Percentiles rank a stretch among this genome's conserved stretches.
Conservation (phyloP, 2,888 invertebrate species). For the Pomacea canaliculata region DNA sequence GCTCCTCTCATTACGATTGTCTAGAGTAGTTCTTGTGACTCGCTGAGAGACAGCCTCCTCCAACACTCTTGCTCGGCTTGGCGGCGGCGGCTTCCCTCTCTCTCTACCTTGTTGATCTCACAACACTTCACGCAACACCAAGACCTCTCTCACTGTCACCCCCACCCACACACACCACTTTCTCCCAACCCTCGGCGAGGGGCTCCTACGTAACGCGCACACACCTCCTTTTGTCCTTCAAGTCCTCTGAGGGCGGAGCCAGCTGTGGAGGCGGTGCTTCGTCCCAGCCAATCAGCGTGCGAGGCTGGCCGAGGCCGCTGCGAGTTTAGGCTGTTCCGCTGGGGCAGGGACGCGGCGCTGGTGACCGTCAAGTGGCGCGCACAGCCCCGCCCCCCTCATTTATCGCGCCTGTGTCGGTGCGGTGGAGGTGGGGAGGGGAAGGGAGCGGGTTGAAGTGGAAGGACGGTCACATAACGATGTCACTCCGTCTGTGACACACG, state of each 20-base stretch:
- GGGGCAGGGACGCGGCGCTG: slow-evolving; percentile 5
- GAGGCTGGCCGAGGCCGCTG: background rate
- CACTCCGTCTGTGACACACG: background rate
- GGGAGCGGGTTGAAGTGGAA: background rate
- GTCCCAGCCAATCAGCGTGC: slow-evolving; percentile 13
- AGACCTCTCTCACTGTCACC: background rate
- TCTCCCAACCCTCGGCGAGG: background rate
- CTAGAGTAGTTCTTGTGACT: slow-evolving; percentile 1
- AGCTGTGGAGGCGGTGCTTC: background rate
- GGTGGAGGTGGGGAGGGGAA: background rate
- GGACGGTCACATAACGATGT: background rate
- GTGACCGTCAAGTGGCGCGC: slow-evolving; percentile 22
- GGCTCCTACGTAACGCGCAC: too few species aligned
- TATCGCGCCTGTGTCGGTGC: background rate
- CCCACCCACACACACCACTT: background rate
- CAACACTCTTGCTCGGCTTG: slow-evolving; percentile 4
- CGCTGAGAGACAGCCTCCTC: slow-evolving; percentile 9
- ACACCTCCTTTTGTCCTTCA: slow-evolving; percentile 18
- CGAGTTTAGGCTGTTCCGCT: slow-evolving; percentile 1
- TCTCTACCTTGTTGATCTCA: background rate
- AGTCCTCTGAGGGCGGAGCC: slow-evolving; percentile 6
- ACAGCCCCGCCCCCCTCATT: slow-evolving; percentile 20
- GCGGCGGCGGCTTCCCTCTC: background rate
- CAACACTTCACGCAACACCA: background rate
- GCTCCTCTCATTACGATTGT: slow-evolving; percentile 33